Evolutionary conservation across 2,797 vertebrate species (phyloP).

Genomic region (Neosalanx taihuensis): DNA sequence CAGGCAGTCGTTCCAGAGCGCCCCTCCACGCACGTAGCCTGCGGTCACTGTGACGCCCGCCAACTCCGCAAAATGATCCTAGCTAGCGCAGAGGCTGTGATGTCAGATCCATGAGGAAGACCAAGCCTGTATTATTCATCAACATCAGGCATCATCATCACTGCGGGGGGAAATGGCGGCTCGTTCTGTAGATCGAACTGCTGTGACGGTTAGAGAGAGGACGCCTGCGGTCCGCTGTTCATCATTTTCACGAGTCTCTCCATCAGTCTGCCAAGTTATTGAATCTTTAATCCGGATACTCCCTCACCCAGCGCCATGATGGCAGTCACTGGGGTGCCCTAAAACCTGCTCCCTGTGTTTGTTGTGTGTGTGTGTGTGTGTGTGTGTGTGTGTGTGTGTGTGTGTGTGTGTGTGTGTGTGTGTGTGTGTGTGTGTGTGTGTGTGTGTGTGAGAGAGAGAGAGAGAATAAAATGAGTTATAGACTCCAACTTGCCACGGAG

Average conservation of each 20-base stretch:
- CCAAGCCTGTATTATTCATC: no score
- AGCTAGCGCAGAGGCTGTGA: no score
- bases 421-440: not conserved
- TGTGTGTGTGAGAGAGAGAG: not conserved
- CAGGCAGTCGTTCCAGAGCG: no score
- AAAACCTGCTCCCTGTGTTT: constrained; percentile 30
- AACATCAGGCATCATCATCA: no score
- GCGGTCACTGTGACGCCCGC: not conserved
- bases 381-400: no score
- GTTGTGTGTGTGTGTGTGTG: not conserved
- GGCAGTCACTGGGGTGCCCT: constrained; percentile 40
- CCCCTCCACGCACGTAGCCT: not conserved
- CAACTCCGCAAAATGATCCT: not conserved
- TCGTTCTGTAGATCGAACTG: constrained; percentile 4
- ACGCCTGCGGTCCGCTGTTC: constrained; percentile 52
- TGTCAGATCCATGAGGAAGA: no score
- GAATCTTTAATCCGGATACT: constrained; percentile 41
- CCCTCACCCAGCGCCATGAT: constrained; percentile 18
- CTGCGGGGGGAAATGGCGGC: not conserved
- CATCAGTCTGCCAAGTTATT: constrained; percentile 56
- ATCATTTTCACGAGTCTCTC: constrained; percentile 63
- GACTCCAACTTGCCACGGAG: no score
- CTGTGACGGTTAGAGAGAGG: constrained; percentile 28
- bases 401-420: constrained; percentile 1
- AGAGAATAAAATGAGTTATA: not conserved